Conservation (phyloP, 1,140 invertebrate species). For the Monomorium pharaonis region DNA sequence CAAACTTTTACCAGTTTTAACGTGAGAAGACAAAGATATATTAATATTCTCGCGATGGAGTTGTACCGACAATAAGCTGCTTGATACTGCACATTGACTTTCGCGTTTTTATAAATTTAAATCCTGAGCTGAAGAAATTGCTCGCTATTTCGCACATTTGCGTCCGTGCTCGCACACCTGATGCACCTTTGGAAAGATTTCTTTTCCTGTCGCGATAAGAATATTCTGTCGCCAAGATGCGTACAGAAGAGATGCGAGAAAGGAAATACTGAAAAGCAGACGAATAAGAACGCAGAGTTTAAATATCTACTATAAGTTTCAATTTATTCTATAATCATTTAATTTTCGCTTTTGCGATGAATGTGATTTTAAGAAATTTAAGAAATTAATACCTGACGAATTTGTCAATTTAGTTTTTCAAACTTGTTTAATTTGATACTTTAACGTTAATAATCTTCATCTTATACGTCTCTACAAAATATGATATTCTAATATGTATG, state of each 20-base stretch:
- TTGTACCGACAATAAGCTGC: constrained; percentile 14
- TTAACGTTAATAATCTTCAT: background rate
- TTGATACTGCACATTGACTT: constrained; percentile 5
- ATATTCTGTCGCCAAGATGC: background rate
- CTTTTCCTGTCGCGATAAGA: constrained; percentile 21
- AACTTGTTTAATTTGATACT: constrained; percentile 27
- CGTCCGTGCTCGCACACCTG: constrained; percentile 44
- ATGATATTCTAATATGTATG: background rate
- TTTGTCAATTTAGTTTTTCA: background rate
- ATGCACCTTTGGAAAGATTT: constrained; percentile 2
- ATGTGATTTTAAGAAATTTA: background rate
- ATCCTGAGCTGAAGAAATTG: constrained; percentile 50
- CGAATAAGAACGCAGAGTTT: background rate
- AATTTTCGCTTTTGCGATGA: constrained; percentile 10
- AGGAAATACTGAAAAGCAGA: background rate
- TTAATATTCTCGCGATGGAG: background rate
- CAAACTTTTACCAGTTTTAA: background rate
- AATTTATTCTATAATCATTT: constrained; percentile 2
- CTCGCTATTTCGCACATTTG: constrained; percentile 74
- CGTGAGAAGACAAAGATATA: constrained; percentile 29
- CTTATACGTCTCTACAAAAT: background rate
- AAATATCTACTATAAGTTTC: constrained; percentile 11
- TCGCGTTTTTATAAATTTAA: constrained; percentile 30
- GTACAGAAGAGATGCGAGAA: background rate
- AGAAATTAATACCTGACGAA: constrained; percentile 14